These are phyloP conservation scores for Hephaestus fuliginosus DNA, from an alignment of 2,797 vertebrate genomes.

Conservation along the genomic window DNA sequence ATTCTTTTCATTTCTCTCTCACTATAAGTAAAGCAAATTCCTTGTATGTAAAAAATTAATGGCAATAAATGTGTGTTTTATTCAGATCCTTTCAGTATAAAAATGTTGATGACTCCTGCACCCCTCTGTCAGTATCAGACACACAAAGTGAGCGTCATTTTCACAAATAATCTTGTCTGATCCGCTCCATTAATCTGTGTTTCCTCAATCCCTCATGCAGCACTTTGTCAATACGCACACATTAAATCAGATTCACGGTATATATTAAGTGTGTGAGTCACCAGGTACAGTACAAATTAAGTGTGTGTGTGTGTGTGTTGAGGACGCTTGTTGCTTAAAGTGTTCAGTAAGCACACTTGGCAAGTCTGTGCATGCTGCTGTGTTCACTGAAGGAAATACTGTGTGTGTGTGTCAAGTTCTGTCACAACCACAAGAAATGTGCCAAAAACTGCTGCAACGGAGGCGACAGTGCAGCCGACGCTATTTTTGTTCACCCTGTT, in stretches of 20 bases:
- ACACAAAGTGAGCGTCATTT: background rate
- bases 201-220: background rate
- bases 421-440: slow-evolving; percentile 8
- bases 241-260: too few species aligned
- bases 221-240: background rate
- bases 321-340: slow-evolving; percentile 19
- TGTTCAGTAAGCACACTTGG: slow-evolving; percentile 21
- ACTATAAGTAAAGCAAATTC: too few species aligned
- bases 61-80: too few species aligned
- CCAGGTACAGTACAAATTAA: background rate
- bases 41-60: too few species aligned
- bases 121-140: too few species aligned
- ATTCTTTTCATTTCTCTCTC: too few species aligned
- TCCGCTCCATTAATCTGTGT: background rate
- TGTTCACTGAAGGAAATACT: background rate
- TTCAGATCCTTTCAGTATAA: too few species aligned
- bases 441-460: slow-evolving; percentile 12
- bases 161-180: background rate
- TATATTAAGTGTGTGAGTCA: background rate
- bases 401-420: slow-evolving; percentile 7
- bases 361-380: slow-evolving; percentile 58
- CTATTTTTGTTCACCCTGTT: background rate
- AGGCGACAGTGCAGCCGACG: background rate
- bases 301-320: background rate
- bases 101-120: too few species aligned